Conservation (phyloP, 1,140 invertebrate genomes). For the Zaprionus kolodkinae region DNA sequence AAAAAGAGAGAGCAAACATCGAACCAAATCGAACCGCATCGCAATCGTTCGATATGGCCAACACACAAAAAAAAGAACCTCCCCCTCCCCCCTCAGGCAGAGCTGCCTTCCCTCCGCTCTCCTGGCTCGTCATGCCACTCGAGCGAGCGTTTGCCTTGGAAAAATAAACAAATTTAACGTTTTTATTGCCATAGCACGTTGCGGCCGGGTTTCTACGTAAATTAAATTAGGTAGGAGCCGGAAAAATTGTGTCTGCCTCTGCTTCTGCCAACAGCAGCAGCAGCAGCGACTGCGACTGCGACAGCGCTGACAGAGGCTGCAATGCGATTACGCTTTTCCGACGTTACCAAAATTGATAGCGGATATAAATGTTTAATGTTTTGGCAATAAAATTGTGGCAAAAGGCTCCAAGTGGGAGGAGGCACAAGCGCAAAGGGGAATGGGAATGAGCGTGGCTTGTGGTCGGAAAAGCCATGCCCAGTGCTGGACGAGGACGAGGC, state of each 20-base stretch:
- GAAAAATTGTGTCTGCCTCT: constrained; percentile 62
- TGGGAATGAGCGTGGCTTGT: not conserved
- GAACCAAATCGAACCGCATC: constrained; percentile 57
- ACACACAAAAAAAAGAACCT: not conserved
- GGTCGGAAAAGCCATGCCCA: constrained; percentile 5
- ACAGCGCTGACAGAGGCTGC: constrained; percentile 28
- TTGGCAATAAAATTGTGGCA: constrained; percentile 76
- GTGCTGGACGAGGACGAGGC: constrained; percentile 15
- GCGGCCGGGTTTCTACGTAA: constrained; percentile 70
- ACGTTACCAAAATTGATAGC: constrained; percentile 79
- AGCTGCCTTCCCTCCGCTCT: not conserved
- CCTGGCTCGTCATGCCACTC: not conserved
- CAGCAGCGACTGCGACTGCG: not conserved
- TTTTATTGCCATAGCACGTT: constrained; percentile 79
- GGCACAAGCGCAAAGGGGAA: not conserved
- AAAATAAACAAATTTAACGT: constrained; percentile 83
- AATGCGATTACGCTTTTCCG: constrained; percentile 73
- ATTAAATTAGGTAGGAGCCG: constrained; percentile 79
- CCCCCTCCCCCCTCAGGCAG: not conserved
- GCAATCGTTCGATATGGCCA: constrained; percentile 14
- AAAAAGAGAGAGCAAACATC: constrained; percentile 34
- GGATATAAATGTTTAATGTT: constrained; percentile 83
- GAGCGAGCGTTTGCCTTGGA: constrained; percentile 33
- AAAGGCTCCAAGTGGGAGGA: constrained; percentile 40
- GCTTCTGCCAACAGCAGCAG: constrained; percentile 15